These are phyloP conservation scores for Pegea sp. DNA, from an alignment of 23 tunicate species.

Conservation along the genomic window DNA sequence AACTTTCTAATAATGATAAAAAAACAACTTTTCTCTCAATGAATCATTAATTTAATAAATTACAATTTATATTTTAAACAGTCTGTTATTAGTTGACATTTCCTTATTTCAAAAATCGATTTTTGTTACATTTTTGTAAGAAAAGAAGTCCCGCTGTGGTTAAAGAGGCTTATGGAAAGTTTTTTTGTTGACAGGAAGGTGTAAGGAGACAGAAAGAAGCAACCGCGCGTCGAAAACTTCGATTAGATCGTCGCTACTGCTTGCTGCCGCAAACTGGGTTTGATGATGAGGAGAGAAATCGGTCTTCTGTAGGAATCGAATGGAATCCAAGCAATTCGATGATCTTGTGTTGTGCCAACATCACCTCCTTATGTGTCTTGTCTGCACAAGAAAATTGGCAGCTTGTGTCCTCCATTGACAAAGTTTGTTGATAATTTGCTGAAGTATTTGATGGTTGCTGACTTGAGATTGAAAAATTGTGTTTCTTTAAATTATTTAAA, in stretches of 20 bases:
- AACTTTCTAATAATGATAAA: too few species aligned
- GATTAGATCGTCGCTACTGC: constrained; percentile 61
- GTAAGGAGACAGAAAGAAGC: constrained; percentile 45
- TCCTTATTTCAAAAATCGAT: too few species aligned
- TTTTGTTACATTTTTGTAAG: too few species aligned
- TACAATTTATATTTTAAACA: too few species aligned
- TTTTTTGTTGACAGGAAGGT: constrained; percentile 27
- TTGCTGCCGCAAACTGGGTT: constrained; percentile 5
- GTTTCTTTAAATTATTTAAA: background rate
- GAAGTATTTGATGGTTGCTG: background rate
- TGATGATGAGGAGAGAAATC: too few species aligned
- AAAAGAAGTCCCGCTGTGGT: too few species aligned
- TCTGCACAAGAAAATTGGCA: constrained; percentile 27
- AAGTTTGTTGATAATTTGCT: background rate
- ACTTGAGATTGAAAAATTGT: background rate
- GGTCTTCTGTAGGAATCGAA: constrained; percentile 23
- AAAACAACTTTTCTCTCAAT: too few species aligned
- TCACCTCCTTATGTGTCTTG: constrained; percentile 13
- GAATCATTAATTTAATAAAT: too few species aligned
- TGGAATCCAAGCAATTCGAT: constrained; percentile 20
- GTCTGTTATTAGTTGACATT: too few species aligned
- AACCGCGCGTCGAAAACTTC: constrained; percentile 47
- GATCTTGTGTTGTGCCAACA: constrained; percentile 31
- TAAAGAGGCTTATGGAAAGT: too few species aligned
- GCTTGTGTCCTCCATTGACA: constrained; percentile 13